Conservation (phyloP, 1,140 invertebrate species). For the Orius insidiosus region DNA sequence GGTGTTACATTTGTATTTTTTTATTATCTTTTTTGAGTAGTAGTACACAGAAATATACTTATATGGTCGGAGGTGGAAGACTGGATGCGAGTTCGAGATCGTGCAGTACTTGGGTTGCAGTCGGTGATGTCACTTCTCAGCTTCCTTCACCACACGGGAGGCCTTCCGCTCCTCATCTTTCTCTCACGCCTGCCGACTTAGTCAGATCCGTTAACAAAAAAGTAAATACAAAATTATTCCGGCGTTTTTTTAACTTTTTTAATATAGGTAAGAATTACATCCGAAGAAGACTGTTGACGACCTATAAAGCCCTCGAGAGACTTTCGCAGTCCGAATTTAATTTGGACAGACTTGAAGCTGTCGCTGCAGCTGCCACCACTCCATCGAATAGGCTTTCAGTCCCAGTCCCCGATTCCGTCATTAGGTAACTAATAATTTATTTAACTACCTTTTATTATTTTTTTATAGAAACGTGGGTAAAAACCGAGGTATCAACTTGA, state of each 20-base stretch:
- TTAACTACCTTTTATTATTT: too few relatives aligned
- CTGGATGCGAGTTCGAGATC: conserved; percentile 42
- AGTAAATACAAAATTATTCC: conserved; percentile 28
- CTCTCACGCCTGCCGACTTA: conserved; percentile 53
- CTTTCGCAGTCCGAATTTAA: conserved; percentile 70
- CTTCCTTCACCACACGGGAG: conserved; percentile 53
- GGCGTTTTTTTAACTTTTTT: too few relatives aligned
- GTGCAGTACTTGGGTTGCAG: conserved; percentile 73
- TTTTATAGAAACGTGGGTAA: conserved; percentile 18
- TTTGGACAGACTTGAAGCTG: conserved; percentile 49
- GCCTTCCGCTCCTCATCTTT: conserved; percentile 26
- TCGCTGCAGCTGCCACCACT: conserved; percentile 29
- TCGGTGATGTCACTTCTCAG: conserved; percentile 51
- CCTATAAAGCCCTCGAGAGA: conserved; percentile 61
- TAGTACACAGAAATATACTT: conserved; percentile 27
- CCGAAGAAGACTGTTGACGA: conserved; percentile 50
- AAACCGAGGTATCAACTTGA: conserved; percentile 27
- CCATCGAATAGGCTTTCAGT: conserved; percentile 17
- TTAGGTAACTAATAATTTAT: neutral
- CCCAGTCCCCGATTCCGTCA: conserved; percentile 25
- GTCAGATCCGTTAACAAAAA: conserved; percentile 68
- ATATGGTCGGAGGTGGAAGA: conserved; percentile 26
- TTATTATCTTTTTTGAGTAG: conserved; percentile 6
- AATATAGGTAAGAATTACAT: conserved; percentile 36
- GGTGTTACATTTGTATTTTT: conserved; percentile 8